Percentiles rank a stretch among this genome's conserved stretches.
These are phyloP conservation scores for Sminthurinus aureus DNA, from an alignment of 2,888 invertebrate species.

Conservation along the genomic window DNA sequence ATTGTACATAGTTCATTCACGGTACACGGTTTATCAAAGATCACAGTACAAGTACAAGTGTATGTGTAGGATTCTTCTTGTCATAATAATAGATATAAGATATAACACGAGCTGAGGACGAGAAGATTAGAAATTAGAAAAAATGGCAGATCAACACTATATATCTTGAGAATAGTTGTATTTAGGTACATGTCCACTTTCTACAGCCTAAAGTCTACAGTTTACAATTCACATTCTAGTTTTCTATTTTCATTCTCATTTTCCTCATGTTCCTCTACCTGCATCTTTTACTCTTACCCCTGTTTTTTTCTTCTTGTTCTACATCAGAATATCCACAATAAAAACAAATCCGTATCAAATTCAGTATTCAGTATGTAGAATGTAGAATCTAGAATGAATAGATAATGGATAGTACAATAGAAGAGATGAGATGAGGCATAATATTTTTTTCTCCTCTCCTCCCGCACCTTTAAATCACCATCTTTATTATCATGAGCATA, in stretches of 20 bases:
- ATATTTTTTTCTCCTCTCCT: background rate
- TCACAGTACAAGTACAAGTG: too few relatives aligned
- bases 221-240: too few relatives aligned
- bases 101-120: background rate
- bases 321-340: background rate
- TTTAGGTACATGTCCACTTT: background rate
- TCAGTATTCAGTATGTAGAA: background rate
- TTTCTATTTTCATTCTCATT: too few relatives aligned
- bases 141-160: background rate
- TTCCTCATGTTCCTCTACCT: background rate
- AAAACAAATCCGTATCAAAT: conserved; percentile 19
- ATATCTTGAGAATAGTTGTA: background rate
- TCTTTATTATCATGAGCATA: background rate
- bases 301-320: background rate
- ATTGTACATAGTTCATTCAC: too few relatives aligned
- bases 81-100: too few relatives aligned
- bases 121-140: background rate
- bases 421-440: too few relatives aligned
- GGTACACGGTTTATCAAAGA: too few relatives aligned
- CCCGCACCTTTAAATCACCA: background rate
- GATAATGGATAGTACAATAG: too few relatives aligned
- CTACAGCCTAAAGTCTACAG: too few relatives aligned
- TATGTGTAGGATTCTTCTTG: too few relatives aligned
- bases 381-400: too few relatives aligned
- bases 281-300: conserved; percentile 1